Base-by-base conservation (phyloP, 2,797 vertebrate genomes). In the Bovichtus diacanthus region DNA sequence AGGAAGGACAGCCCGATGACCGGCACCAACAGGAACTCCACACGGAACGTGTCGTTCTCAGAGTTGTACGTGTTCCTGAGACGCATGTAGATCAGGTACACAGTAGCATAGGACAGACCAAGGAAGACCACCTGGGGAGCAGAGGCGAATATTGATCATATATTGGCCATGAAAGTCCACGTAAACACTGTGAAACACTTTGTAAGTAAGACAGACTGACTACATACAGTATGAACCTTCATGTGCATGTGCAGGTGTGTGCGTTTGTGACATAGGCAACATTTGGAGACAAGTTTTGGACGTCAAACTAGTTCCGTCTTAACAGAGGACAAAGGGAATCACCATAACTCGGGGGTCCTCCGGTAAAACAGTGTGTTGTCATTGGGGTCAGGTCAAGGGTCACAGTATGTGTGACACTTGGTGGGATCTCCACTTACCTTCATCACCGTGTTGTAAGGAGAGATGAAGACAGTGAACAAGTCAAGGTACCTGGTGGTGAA, bases 401-500 rank as follows among this genome's bases (percentile, higher is more conserved):
- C 8, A 9, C 2, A 1, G 49, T 50, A 12, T 16, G 66, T 50
- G 65, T 34, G 51, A 12, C 13, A 36, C 19, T 62, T 51, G 4
- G 51, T 50, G 34, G 16, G 36, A 19, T 19, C 3, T 29, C 19
- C 18, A 62, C 21, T 93, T 90, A 98, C 98, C 97, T 99, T 99
- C 98, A 98, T 98, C 38, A 97, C 83, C 0, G 96, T 96, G 94
- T 99, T 99, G 88, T 99, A 99, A 68, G 94, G 15, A 12, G 98
- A 99, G 86, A 99, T 97, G 90, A 95, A 98, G 81, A 84, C 87
- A 0, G 95, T 97, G 87, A 99, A 95, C 74, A 99, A 91, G 90
- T 99, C 98, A 75, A 99, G 94, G 83, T 99, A 99, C 73, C 98
- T 96, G 78, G 96, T 97, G 82, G 97, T 99, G 91, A 99, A 99